Evolutionary conservation across 2,888 invertebrate genomes (phyloP), one percentile per base, ranked within the genome.

Genomic region (Punctoribates punctum): DNA sequence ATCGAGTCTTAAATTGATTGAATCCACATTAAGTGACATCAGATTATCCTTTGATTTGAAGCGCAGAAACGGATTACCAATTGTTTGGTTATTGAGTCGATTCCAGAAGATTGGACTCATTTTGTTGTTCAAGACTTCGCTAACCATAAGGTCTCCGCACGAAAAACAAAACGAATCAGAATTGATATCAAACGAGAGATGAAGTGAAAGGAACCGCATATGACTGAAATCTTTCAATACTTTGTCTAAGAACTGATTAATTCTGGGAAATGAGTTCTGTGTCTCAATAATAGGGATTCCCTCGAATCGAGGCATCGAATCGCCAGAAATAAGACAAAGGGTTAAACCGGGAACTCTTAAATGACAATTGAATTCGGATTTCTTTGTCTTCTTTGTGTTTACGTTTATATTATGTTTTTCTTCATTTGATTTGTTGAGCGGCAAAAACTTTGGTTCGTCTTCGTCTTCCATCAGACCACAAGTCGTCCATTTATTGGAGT

Each of bases 291-390:
- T 51, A 46, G 77, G 77, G 51, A 74, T 67, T 23, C 48, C 57
- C 23, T 54, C 29, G 57, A 76, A 73, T 15, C 8, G 13, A 29
- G 76, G 76, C 57, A 77, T 29, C 6, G 23, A 5, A 15, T 42
- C 34, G n/a, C 54, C 60, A 57, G 54, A 42, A 5, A 77, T 20
- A 5, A 78, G 20, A 60, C 78, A 78, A n/a, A 78, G 17, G 11
- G 34, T 46, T n/a, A 78, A 51, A 13, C 78, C 78, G 15, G 78
- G 78, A 25, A 78, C n/a, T 70, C 73, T 78, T 27, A 78, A 27
- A 15, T 76, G 38, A 77, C 75, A 77, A n/a, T 29, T 48, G 27
- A 78, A 75, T 11, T 57, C 27, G 11, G 42, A 70, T 23, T 42
- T 38, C 34, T 70, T 70, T 23, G n/a, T 15, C 1, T 34, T 65